Base-by-base conservation (phyloP, 2,113 vertebrate species). In the Colius striatus region DNA sequence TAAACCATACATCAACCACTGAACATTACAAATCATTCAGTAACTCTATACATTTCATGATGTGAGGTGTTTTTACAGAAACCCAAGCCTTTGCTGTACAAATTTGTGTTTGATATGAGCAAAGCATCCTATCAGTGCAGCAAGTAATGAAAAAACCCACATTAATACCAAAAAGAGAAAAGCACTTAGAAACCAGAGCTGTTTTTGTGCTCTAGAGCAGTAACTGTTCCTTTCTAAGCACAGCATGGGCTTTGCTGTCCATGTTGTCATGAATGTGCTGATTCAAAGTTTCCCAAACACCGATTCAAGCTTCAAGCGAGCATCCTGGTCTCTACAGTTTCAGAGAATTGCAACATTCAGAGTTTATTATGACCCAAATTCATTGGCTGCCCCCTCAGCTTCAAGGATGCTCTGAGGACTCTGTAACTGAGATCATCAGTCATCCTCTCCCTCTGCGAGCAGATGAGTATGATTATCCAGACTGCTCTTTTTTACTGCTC, bases 401-500 rank as follows among this genome's bases (percentile, higher is more conserved):
- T 10, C 2, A 1, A 79, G 18, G 45, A 74, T 50, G 34, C 27
- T 66, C 63, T 60, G 36, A 85, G 29, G 43, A 77, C 48, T 76
- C 43, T 1, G 1, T 26, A 67, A 63, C 0, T 45, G 48, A 73
- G 29, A 14, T 25, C 11, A 2, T 36, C 53, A 41, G 16, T 19
- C 30, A 14, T 20, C 22, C 30, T 25, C 60, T 43, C 29, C 25
- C 12, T 71, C 61, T 65, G 27, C 27, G 70, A 72, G 78, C 15
- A 50, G 3, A 45, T 5, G 10, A 82, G n/a, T 8, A 29, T 23
- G 14, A 58, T 45, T 68, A 68, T 20, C 30, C 30, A 54, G 50
- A n/a, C 29, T 65, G 36, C 50, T 87, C 57, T 80, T 86, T 74
- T 81, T 77, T 51, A 80, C 32, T 74, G 38, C 55, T 75, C 32